Conservation (phyloP, 2,888 invertebrate species). For the Scaptomyza reducta region DNA sequence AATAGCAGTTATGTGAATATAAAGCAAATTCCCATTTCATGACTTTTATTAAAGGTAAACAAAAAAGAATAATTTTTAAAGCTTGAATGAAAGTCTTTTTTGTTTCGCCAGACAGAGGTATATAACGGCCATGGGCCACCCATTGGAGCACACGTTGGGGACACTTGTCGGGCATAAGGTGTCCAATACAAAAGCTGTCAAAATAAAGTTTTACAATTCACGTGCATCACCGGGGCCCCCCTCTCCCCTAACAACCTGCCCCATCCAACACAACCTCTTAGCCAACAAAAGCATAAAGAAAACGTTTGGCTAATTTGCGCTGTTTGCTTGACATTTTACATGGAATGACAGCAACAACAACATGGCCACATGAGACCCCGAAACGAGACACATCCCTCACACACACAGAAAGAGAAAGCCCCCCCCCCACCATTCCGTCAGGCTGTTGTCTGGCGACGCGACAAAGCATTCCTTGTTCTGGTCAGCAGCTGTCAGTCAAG, state of each 20-base stretch:
- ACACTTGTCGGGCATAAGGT: conserved; percentile 55
- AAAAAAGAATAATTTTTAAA: too few species aligned
- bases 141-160: conserved; percentile 6
- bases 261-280: neutral
- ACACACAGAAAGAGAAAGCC: too few species aligned
- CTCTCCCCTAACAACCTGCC: neutral
- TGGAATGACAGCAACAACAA: conserved; percentile 47
- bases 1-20: too few species aligned
- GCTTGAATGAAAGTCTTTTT: conserved; percentile 29
- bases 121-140: neutral
- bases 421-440: too few species aligned
- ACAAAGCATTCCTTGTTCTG: conserved; percentile 43
- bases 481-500: conserved; percentile 58
- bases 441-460: neutral
- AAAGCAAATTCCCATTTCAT: too few species aligned
- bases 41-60: too few species aligned
- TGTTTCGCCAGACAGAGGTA: conserved; percentile 27
- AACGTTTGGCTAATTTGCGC: conserved; percentile 77
- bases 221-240: conserved; percentile 32
- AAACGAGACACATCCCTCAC: conserved; percentile 24
- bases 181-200: conserved; percentile 67
- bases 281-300: conserved; percentile 27
- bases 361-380: conserved; percentile 55
- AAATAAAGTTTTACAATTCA: conserved; percentile 75
- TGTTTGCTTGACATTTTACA: conserved; percentile 77